Percentiles rank a stretch among this genome's conserved stretches.
These are phyloP conservation scores for Tenthredo scrophulariae DNA, from an alignment of 2,888 invertebrate species.

Conservation along the genomic window DNA sequence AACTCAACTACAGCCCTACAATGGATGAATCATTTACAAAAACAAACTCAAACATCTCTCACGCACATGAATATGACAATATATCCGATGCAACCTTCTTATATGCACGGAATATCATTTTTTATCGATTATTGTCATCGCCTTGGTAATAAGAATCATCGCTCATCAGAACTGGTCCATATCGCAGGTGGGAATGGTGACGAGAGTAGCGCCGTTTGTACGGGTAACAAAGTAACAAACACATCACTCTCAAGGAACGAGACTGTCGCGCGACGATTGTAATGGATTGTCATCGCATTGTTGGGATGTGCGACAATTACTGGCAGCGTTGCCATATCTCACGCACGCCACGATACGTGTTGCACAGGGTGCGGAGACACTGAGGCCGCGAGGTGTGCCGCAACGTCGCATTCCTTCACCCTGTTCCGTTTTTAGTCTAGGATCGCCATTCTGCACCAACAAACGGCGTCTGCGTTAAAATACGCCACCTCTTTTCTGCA, in stretches of 20 bases:
- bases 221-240: slow-evolving; percentile 58
- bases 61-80: background rate
- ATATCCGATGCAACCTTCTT: background rate
- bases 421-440: slow-evolving; percentile 76
- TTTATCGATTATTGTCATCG: background rate
- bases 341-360: slow-evolving; percentile 64
- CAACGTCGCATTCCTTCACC: slow-evolving; percentile 74
- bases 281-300: slow-evolving; percentile 70
- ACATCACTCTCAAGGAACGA: slow-evolving; percentile 63
- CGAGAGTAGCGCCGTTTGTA: slow-evolving; percentile 18
- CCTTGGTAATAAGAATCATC: background rate
- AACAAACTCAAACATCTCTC: background rate
- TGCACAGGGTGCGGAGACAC: slow-evolving; percentile 54
- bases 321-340: slow-evolving; percentile 73
- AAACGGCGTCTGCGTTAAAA: slow-evolving; percentile 64
- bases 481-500: slow-evolving; percentile 52
- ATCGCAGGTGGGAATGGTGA: background rate
- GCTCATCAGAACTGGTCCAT: slow-evolving; percentile 2
- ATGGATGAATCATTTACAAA: background rate
- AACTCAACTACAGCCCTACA: background rate
- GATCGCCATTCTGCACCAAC: slow-evolving; percentile 74
- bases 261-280: slow-evolving; percentile 61
- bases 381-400: slow-evolving; percentile 69
- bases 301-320: slow-evolving; percentile 75
- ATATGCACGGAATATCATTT: background rate